Base-by-base conservation (phyloP, 1,140 invertebrate genomes). In the Lasioglossum baleicum region DNA sequence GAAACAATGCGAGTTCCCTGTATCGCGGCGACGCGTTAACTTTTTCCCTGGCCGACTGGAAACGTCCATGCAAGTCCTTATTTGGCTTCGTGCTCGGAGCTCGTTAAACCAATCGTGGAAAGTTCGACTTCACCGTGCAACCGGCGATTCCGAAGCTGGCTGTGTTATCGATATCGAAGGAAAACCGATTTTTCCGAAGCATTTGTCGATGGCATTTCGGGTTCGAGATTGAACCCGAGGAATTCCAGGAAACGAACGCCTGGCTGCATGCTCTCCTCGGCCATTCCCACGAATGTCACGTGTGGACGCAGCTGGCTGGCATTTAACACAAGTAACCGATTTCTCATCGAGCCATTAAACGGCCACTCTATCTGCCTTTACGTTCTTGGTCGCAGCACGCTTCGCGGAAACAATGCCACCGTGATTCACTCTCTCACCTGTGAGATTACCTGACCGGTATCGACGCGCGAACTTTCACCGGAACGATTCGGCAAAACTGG, bases 331-430 rank as follows among this genome's bases (percentile, higher is more conserved):
- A 74, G 60, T 31, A 74, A 78, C 69, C 70, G 65, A 84, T 84
- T 82, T 79, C 75, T 82, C 75, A 74, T 78, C 70, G 80, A 74
- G 35, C 81, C 53, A 70, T 61, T 74, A 78, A 78, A 35, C 26
- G 56, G 68, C 56, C 40, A 66, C 58, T 83, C 20, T 74, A 65
- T 81, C 68, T 69, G 69, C 42, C 69, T 71, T 53, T 15, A 48
- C 53, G 22, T 42, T 56, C 53, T 69, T 20, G 15, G 51, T 15
- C 51, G 13, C 17, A 11, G 22, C n/a, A 48, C 7, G 26, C 48
- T 63, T 75, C 74, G 35, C 51, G 40, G 51, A 63, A 80, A 56
- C 74, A 10, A n/a, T 48, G 11, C 3, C 17, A 3, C 26, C 7
- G 5, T 22, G 8, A n/a, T 7, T 13, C 7, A 51, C n/a, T 51